phyloP scores from a whole-genome alignment of 2,888 invertebrate genomes.

The Fabriciana adippe region DNA sequence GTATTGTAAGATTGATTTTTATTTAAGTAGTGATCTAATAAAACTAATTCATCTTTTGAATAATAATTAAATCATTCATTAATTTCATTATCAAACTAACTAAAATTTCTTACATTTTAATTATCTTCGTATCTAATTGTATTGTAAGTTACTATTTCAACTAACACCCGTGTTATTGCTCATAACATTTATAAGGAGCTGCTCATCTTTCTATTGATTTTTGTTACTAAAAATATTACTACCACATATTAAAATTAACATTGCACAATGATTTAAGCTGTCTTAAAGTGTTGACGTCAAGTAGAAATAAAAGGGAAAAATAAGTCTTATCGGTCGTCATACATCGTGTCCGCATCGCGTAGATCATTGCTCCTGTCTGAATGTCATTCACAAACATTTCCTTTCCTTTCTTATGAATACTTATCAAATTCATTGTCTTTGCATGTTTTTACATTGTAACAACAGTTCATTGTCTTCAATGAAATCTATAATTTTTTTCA shows the following conservation, averaged over 20 bases:
- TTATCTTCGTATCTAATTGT: too few species aligned
- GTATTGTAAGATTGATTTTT: background rate
- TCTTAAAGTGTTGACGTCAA: conserved; percentile 20
- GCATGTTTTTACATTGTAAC: background rate
- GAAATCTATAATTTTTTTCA: too few species aligned
- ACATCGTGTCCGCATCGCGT: conserved; percentile 43
- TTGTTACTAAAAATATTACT: background rate
- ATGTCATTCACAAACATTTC: conserved; percentile 67
- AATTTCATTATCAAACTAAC: background rate
- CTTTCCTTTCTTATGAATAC: conserved; percentile 53
- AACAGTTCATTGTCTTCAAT: too few species aligned
- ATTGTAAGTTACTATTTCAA: too few species aligned
- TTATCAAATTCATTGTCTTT: conserved; percentile 31
- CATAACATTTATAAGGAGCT: background rate
- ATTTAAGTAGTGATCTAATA: too few species aligned
- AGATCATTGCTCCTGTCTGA: conserved; percentile 67
- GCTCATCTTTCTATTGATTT: background rate
- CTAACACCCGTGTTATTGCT: background rate
- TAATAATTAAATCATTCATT: background rate
- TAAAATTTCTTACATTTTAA: background rate
- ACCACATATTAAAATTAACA: background rate
- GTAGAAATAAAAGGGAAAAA: conserved; percentile 35
- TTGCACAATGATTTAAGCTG: conserved; percentile 3
- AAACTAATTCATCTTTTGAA: background rate
- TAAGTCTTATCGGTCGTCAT: conserved; percentile 40